Conservation (phyloP, 1,140 invertebrate genomes). For the Apis dorsata region DNA sequence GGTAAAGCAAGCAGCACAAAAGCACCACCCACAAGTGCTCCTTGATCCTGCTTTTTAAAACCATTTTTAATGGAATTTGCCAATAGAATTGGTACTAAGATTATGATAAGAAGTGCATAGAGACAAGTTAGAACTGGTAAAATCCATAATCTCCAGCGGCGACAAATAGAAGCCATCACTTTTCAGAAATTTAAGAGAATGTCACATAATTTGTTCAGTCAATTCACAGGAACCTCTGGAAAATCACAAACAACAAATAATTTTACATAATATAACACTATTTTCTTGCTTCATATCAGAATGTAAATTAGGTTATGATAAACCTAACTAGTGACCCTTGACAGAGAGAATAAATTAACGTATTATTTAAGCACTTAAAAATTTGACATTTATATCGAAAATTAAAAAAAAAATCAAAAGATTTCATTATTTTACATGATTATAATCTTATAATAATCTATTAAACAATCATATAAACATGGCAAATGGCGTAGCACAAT, state of each 20-base stretch:
- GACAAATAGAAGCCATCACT: conserved; percentile 80
- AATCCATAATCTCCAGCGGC: conserved; percentile 93
- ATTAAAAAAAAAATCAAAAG: too few relatives aligned
- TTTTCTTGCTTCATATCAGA: neutral
- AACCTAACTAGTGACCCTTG: neutral
- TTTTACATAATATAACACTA: neutral
- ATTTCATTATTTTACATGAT: neutral
- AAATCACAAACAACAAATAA: neutral
- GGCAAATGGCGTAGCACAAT: neutral
- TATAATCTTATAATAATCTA: neutral
- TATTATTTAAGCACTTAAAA: neutral
- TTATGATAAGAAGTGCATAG: conserved; percentile 90
- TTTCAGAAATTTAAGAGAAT: conserved; percentile 57
- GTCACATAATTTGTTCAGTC: conserved; percentile 51
- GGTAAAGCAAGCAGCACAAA: conserved; percentile 95
- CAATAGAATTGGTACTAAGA: conserved; percentile 91
- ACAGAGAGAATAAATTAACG: neutral
- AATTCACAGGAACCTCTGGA: neutral
- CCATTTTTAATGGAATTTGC: conserved; percentile 87
- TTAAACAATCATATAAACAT: neutral
- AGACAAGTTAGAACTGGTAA: conserved; percentile 89
- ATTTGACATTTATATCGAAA: neutral
- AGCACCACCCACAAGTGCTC: conserved; percentile 91
- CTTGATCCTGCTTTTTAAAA: conserved; percentile 87
- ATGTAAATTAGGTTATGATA: conserved; percentile 9